Conservation (phyloP, 2,888 invertebrate genomes). For the Perdita meconis region DNA sequence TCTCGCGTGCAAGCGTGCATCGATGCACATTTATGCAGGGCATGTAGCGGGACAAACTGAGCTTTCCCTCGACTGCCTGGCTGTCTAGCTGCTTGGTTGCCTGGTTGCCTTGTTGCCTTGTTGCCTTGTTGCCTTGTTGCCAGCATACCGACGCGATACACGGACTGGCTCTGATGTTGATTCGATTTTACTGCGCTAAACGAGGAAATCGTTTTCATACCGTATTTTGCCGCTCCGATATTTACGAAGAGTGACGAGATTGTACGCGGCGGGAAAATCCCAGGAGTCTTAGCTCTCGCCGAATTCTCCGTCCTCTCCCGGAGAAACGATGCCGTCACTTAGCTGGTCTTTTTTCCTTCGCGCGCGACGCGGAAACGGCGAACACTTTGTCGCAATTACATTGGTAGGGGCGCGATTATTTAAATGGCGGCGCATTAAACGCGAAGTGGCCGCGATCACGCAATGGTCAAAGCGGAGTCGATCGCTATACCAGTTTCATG, state of each 20-base stretch:
- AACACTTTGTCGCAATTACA: conserved; percentile 22
- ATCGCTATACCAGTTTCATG: conserved; percentile 3
- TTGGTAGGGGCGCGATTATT: not conserved
- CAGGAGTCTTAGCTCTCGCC: not conserved
- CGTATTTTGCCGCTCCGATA: conserved; percentile 2
- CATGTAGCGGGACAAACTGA: conserved; percentile 49
- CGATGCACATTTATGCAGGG: conserved; percentile 62
- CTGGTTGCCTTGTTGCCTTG: too few relatives aligned
- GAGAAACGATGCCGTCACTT: not conserved
- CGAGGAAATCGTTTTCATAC: conserved; percentile 49
- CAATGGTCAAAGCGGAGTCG: conserved; percentile 18
- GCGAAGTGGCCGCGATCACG: conserved; percentile 40
- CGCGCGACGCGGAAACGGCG: conserved; percentile 15
- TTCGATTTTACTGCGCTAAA: conserved; percentile 56
- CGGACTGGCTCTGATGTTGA: conserved; percentile 47
- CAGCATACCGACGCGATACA: conserved; percentile 25
- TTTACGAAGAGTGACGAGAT: conserved; percentile 17
- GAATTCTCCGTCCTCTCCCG: too few relatives aligned
- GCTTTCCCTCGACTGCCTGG: conserved; percentile 22
- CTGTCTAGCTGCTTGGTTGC: not conserved
- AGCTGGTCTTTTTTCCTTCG: not conserved
- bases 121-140: not conserved
- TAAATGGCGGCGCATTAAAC: conserved; percentile 30
- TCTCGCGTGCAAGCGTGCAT: conserved; percentile 60
- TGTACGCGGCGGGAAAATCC: too few relatives aligned